Base-by-base conservation (phyloP, 2,888 invertebrate genomes). In the Drosophila yooni region DNA sequence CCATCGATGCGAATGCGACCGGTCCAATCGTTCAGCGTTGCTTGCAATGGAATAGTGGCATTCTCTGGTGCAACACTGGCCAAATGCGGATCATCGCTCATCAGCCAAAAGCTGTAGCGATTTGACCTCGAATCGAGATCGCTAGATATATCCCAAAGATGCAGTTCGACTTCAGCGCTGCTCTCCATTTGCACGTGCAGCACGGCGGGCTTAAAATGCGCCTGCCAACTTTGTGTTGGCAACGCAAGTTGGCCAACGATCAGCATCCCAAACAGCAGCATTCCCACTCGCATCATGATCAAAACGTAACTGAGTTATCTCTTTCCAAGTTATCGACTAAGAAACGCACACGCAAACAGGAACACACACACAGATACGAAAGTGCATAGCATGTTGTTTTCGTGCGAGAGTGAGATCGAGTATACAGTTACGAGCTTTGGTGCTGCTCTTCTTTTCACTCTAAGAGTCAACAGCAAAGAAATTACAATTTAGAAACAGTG, bases 101-200 rank as follows among this genome's bases (percentile, higher is more conserved):
- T 54, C 63, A 92, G 57, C 4, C 73, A 78, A 46, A 92, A 92
- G 31, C 67, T 63, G 51, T 76, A 76, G 13, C 83, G 82, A 7
- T 72, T 46, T 0, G 38, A 13, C 74, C 27, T 25, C 70, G 34
- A n/a, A 66, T 33, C 43, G 2, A 62, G 40, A 1, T 56, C 58
- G 0, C 58, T 67, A 0, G 68, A 54, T 2, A 83, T 62, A 38
- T 83, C 73, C 8, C 83, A 72, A 61, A 89, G 34, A 2, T 11
- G 33, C 11, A 92, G 65, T 33, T 82, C 61, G 36, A 89, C 89
- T 31, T 70, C 62, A 0, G 51, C 68, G 13, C 77, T 63, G 1
- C 76, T 74, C 11, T 82, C 77, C 92, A 92, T 92, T 27, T 83
- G 70, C 27, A 91, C 69, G 38, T 79, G 73, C n/a, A 91, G 48